Evolutionary conservation across 2,113 vertebrate genomes (phyloP).

Genomic region (Solea senegalensis): DNA sequence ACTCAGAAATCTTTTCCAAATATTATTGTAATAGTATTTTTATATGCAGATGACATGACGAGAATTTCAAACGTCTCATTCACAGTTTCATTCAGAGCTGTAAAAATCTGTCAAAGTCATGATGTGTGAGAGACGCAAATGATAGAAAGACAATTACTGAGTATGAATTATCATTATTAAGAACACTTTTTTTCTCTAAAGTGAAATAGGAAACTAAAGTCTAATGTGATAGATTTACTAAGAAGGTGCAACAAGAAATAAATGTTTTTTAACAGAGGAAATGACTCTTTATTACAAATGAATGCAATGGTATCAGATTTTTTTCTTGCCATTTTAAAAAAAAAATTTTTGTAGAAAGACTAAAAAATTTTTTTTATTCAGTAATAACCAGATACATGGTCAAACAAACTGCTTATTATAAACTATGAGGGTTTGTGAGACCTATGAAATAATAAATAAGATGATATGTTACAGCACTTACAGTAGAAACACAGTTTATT

Average conservation of each 20-base stretch:
- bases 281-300: constrained; percentile 5
- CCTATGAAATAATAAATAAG: constrained; percentile 5
- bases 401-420: background rate
- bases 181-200: constrained; percentile 14
- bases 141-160: background rate
- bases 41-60: too few species aligned
- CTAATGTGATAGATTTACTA: background rate
- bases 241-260: background rate
- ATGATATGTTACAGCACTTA: background rate
- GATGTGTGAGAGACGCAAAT: constrained; percentile 15
- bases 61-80: constrained; percentile 45
- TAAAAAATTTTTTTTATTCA: background rate
- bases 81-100: constrained; percentile 15
- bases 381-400: background rate
- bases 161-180: constrained; percentile 8
- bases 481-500: constrained; percentile 3
- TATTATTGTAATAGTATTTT: background rate
- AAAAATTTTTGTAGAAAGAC: background rate
- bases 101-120: constrained; percentile 25
- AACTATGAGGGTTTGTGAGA: too few species aligned
- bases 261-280: background rate
- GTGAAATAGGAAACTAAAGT: constrained; percentile 5
- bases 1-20: too few species aligned
- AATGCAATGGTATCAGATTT: background rate
- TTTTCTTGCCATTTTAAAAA: too few species aligned